These are phyloP conservation scores for Drosophila chauvacae DNA, from an alignment of 1,140 invertebrate genomes.

Conservation along the genomic window DNA sequence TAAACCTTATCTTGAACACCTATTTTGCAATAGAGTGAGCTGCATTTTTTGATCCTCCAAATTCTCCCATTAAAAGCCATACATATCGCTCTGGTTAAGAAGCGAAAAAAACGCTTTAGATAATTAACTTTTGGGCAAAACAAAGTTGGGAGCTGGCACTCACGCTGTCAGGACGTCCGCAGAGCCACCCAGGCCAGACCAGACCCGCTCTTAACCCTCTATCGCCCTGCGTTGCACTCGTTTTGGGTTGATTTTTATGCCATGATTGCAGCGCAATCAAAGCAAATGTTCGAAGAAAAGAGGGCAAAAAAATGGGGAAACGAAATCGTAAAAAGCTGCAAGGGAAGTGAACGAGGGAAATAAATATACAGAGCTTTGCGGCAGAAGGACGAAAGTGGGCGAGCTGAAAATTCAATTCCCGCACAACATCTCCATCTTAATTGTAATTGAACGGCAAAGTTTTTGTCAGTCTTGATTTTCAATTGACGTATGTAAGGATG, in stretches of 20 bases:
- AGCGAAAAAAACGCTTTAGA: slow-evolving; percentile 70
- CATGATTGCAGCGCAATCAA: slow-evolving; percentile 79
- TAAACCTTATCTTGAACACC: too few species aligned
- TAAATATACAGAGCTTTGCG: slow-evolving; percentile 34
- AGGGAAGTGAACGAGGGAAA: slow-evolving; percentile 7
- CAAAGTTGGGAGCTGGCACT: slow-evolving; percentile 50
- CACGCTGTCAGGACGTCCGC: slow-evolving; percentile 63
- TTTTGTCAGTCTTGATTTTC: slow-evolving; percentile 80
- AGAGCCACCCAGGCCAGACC: slow-evolving; percentile 8
- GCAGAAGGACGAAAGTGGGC: slow-evolving; percentile 12
- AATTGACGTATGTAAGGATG: slow-evolving; percentile 54
- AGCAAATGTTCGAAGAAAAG: slow-evolving; percentile 59
- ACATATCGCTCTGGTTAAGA: slow-evolving; percentile 5
- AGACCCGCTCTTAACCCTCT: slow-evolving; percentile 10
- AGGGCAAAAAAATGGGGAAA: slow-evolving; percentile 3
- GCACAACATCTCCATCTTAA: slow-evolving; percentile 81
- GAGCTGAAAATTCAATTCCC: slow-evolving; percentile 78
- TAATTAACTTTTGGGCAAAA: slow-evolving; percentile 80
- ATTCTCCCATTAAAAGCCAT: neutral
- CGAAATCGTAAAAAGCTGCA: slow-evolving; percentile 53
- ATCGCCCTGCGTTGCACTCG: slow-evolving; percentile 7
- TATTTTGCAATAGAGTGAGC: neutral
- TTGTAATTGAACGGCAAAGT: slow-evolving; percentile 83
- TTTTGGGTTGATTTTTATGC: slow-evolving; percentile 71
- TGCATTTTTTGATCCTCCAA: neutral